A percentile compares a stretch with the other conserved stretches of the same genome.
phyloP scores from a whole-genome alignment of 2,888 invertebrate genomes.

The Eremobia ochroleuca region DNA sequence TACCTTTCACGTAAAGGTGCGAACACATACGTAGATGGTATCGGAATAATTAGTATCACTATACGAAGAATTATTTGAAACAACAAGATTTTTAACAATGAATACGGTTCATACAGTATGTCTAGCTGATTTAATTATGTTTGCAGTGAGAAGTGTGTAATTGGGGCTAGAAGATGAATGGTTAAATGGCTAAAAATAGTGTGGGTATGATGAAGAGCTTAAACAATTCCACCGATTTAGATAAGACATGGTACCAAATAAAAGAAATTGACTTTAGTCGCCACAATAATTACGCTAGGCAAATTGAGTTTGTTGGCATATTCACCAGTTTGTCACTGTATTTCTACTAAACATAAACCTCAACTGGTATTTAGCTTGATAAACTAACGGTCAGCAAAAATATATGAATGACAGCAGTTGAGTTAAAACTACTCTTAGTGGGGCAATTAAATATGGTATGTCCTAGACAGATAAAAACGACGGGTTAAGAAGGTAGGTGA shows the following conservation, averaged over 20 bases:
- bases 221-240: background rate
- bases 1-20: constrained; percentile 63
- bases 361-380: background rate
- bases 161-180: constrained; percentile 36
- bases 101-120: constrained; percentile 39
- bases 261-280: background rate
- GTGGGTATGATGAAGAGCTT: constrained; percentile 21
- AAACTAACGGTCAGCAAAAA: background rate
- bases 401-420: background rate
- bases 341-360: background rate
- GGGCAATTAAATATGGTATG: background rate
- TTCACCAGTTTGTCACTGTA: background rate
- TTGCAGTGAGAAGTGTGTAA: constrained; percentile 49
- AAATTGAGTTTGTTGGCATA: background rate
- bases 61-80: constrained; percentile 57
- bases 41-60: constrained; percentile 61
- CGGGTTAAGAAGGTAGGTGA: background rate
- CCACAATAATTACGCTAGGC: background rate
- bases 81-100: constrained; percentile 61
- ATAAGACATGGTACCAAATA: background rate
- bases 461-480: background rate
- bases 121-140: constrained; percentile 60
- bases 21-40: constrained; percentile 65
- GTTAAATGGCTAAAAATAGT: constrained; percentile 18
- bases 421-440: background rate